A percentile compares a stretch with the other conserved stretches of the same genome.
Conservation (phyloP, 2,888 invertebrate genomes). For the Catocala sponsa region DNA sequence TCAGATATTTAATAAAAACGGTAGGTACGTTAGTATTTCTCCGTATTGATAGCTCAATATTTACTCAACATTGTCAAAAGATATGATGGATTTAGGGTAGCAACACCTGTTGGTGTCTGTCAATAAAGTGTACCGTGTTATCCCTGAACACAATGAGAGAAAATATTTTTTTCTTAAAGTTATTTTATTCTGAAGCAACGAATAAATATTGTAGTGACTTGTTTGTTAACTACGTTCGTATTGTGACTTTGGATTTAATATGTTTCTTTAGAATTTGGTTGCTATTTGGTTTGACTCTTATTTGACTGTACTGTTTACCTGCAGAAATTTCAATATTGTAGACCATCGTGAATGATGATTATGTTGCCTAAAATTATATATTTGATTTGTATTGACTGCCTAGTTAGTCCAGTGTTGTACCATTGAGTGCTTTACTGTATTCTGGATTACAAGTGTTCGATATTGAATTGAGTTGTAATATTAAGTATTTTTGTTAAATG, state of each 20-base stretch:
- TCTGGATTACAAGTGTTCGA: too few relatives aligned
- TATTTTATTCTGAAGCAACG: constrained; percentile 21
- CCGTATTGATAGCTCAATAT: constrained; percentile 47
- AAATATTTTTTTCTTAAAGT: constrained; percentile 28
- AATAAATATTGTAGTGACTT: constrained; percentile 17
- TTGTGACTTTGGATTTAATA: constrained; percentile 1
- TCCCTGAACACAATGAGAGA: constrained; percentile 39
- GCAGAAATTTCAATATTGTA: too few relatives aligned
- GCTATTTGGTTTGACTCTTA: neutral
- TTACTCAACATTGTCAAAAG: constrained; percentile 49
- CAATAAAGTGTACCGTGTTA: constrained; percentile 44
- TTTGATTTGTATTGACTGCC: too few relatives aligned
- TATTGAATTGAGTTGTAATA: too few relatives aligned
- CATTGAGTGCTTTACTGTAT: too few relatives aligned
- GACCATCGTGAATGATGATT: too few relatives aligned
- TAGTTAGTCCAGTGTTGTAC: too few relatives aligned
- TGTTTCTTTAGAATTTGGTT: neutral
- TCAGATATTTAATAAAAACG: constrained; percentile 20
- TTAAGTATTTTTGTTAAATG: too few relatives aligned
- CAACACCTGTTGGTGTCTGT: constrained; percentile 58
- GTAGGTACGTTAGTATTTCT: constrained; percentile 30
- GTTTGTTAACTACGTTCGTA: constrained; percentile 21
- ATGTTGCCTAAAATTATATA: too few relatives aligned
- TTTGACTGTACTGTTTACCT: too few relatives aligned
- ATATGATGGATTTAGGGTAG: constrained; percentile 51